A percentile compares a stretch with the other conserved stretches of the same genome.
Evolutionary conservation across 2,113 vertebrate species (phyloP).

Genomic region (Petrocephalus zakoni): DNA sequence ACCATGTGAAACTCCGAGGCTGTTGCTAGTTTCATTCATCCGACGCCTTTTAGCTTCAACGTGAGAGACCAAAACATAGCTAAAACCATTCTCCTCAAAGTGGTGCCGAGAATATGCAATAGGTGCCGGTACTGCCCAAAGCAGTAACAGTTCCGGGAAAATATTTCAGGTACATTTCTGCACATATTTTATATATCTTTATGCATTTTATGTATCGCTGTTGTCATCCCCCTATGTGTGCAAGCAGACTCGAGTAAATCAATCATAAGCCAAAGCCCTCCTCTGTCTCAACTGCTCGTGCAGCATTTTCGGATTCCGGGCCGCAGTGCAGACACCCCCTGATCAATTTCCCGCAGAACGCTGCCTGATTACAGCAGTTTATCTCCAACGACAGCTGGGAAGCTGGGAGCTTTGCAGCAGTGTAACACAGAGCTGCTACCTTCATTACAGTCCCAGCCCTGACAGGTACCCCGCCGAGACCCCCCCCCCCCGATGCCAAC

Average conservation of each 20-base stretch:
- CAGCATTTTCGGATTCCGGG: neutral
- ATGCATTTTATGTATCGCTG: no score
- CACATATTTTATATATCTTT: neutral
- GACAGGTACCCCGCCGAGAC: neutral
- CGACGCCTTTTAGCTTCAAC: neutral
- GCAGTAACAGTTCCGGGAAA: neutral
- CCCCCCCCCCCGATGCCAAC: neutral
- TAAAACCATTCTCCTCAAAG: neutral
- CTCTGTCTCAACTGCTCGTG: neutral
- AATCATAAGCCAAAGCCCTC: neutral
- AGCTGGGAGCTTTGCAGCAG: neutral
- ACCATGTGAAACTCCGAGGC: neutral
- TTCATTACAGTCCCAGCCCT: neutral
- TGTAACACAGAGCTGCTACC: neutral
- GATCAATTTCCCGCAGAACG: constrained; percentile 13
- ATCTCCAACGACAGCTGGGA: neutral
- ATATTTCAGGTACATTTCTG: neutral
- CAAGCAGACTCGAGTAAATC: neutral
- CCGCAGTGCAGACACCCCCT: neutral
- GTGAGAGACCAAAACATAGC: neutral
- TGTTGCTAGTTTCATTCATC: neutral
- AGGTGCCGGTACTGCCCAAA: neutral
- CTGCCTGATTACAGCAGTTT: constrained; percentile 4
- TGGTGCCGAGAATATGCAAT: neutral
- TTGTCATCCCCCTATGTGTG: neutral